These are phyloP conservation scores for Grapholita molesta DNA, from an alignment of 1,140 invertebrate species.

Conservation along the genomic window DNA sequence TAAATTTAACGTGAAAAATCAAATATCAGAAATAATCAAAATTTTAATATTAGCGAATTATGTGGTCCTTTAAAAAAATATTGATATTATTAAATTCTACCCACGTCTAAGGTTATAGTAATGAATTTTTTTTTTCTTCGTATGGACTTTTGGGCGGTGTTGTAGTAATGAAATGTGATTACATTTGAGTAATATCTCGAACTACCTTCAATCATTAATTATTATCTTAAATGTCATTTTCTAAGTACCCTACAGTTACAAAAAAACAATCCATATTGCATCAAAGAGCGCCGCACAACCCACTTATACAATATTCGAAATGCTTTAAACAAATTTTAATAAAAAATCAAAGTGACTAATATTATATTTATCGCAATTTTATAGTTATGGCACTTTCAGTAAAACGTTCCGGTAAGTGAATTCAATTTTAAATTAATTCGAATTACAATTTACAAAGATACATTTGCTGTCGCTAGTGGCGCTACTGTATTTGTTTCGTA, in stretches of 20 bases:
- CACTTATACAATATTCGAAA: background rate
- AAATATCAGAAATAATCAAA: background rate
- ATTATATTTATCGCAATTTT: background rate
- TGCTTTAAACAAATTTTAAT: background rate
- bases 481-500: slow-evolving; percentile 3
- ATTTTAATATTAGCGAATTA: too few species aligned
- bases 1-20: too few species aligned
- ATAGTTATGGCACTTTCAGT: background rate
- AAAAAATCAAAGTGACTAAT: background rate
- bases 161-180: too few species aligned
- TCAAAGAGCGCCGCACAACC: background rate
- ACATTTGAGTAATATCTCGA: too few species aligned
- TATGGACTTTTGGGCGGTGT: too few species aligned
- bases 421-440: background rate
- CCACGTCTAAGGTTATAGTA: too few species aligned
- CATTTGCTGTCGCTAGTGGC: background rate
- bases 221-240: background rate
- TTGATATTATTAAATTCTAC: too few species aligned
- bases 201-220: background rate
- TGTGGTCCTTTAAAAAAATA: too few species aligned
- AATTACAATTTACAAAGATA: background rate
- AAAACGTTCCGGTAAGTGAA: slow-evolving; percentile 1
- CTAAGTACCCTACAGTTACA: background rate
- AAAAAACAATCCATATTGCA: background rate
- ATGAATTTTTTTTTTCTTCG: too few species aligned